A percentile compares a stretch with the other conserved stretches of the same genome.
These are phyloP conservation scores for Helicolenus hilgendorfi DNA, from an alignment of 2,797 vertebrate species.

Conservation along the genomic window DNA sequence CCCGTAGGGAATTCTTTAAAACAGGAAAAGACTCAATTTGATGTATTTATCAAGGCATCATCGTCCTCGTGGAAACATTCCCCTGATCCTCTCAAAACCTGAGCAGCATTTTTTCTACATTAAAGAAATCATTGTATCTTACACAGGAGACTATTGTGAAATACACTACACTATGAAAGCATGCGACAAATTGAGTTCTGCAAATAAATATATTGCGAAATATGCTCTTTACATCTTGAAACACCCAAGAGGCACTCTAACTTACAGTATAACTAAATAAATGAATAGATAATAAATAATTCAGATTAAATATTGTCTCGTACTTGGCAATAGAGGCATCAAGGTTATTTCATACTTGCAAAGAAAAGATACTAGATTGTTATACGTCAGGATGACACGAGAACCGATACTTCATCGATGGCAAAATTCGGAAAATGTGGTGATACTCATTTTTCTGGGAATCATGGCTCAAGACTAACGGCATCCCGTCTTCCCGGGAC, in stretches of 20 bases:
- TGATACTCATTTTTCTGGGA: no score
- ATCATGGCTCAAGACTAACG: rapidly evolving
- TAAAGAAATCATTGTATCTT: not conserved
- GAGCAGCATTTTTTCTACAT: not conserved
- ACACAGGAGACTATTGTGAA: conserved; percentile 16
- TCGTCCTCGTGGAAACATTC: conserved; percentile 37
- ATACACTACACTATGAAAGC: not conserved
- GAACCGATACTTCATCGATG: no score
- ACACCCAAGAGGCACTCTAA: not conserved
- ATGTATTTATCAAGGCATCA: conserved; percentile 44
- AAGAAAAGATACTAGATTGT: not conserved
- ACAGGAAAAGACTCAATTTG: conserved; percentile 48
- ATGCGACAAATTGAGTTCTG: not conserved
- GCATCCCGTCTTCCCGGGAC: no score
- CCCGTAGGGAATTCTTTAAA: conserved; percentile 41
- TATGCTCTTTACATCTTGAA: not conserved
- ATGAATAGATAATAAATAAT: not conserved
- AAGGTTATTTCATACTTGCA: not conserved
- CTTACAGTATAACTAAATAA: not conserved
- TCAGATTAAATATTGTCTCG: not conserved
- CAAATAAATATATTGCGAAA: not conserved
- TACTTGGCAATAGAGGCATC: not conserved
- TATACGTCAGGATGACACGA: not conserved
- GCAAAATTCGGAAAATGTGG: no score
- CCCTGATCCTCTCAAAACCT: conserved; percentile 29